Conservation (phyloP, 1,140 invertebrate genomes). For the Scaptodrosophila lebanonensis region DNA sequence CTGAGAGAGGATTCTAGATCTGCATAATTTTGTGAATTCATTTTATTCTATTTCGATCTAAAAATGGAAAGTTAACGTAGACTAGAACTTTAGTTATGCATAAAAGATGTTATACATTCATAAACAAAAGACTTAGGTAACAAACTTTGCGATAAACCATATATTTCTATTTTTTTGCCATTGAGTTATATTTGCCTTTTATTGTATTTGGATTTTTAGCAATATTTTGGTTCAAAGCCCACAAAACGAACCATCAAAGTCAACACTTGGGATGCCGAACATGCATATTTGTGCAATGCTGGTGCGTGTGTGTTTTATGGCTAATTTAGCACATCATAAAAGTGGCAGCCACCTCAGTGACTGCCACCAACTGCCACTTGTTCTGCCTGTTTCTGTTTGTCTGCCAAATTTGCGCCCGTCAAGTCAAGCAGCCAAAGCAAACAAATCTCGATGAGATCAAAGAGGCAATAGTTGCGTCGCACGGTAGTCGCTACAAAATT, state of each 20-base stretch:
- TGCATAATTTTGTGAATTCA: too few species aligned
- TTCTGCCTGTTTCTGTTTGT: constrained; percentile 29
- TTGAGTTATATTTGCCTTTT: constrained; percentile 4
- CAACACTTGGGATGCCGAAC: not conserved
- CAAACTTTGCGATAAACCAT: too few species aligned
- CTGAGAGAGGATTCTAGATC: too few species aligned
- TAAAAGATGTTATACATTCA: too few species aligned
- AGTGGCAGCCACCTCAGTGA: constrained; percentile 32
- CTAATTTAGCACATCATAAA: constrained; percentile 67
- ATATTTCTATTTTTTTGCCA: too few species aligned
- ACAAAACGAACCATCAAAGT: not conserved
- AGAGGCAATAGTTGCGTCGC: constrained; percentile 39
- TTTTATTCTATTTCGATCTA: too few species aligned
- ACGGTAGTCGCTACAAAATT: constrained; percentile 56
- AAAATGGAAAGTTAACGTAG: too few species aligned
- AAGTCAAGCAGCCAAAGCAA: constrained; percentile 32
- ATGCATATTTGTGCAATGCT: not conserved
- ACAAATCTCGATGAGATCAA: constrained; percentile 37
- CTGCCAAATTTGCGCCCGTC: constrained; percentile 53
- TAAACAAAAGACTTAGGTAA: too few species aligned
- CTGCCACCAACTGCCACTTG: constrained; percentile 7
- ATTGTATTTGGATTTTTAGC: not conserved
- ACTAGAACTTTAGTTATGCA: too few species aligned
- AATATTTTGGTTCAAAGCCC: not conserved
- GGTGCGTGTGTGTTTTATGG: constrained; percentile 46